Base-by-base conservation (phyloP, 2,888 invertebrate genomes). In the Nebria salina region DNA sequence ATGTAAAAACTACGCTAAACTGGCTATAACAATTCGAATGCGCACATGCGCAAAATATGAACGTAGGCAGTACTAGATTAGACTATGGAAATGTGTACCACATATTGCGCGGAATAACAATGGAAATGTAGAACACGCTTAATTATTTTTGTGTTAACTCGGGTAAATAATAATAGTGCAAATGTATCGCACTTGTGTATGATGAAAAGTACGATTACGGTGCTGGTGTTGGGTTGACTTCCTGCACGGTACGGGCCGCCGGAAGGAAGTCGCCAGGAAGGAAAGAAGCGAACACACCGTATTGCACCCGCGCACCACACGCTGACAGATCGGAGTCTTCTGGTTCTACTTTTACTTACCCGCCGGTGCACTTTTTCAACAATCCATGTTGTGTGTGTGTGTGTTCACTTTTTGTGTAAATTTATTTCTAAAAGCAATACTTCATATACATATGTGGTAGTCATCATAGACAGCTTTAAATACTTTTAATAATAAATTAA, bases 201-300 rank as follows among this genome's bases (percentile, higher is more conserved):
- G 70, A 25, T 11, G 70, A 65, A 78, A 34, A 64, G n/a, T 11
- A n/a, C 74, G 54, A 70, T 43, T 54, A 54, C 70, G 80, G 64
- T 34, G 26, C 65, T 54, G 42, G 26, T 66, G 70, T 72, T 54
- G 3, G 41, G 76, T 43, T 66, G 66, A 75, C 79, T 79, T 79
- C 79, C 79, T 83, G 83, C 79, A 73, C 81, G 78, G 76, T 76
- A 81, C 78, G 79, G 72, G 80, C 54, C 80, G 75, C 77, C 82
- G 82, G 82, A 83, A 83, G 82, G 82, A 83, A 83, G 83, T 79
- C 77, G 73, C 79, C 82, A 82, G 82, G 82, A 83, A 83, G 83
- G 77, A 78, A 79, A 81, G 75, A 82, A 82, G 41, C 72, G 80
- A 81, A 82, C 77, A 65, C 77, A 81, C 77, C 82, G 82, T 82